phyloP scores from a whole-genome alignment of 2,113 vertebrate species.

The Hemichromis elongatus region DNA sequence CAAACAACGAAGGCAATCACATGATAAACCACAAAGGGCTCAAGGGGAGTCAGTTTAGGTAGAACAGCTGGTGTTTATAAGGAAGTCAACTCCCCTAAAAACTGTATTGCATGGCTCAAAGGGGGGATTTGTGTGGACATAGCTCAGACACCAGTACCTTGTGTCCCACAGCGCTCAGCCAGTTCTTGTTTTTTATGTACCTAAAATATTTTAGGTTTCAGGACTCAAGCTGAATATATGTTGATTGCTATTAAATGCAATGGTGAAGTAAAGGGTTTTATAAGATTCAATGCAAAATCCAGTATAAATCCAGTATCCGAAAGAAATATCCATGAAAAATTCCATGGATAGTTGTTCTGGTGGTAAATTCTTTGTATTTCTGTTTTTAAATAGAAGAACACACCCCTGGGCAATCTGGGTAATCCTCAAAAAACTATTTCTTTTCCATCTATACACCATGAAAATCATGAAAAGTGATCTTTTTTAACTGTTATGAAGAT shows the following conservation, averaged over 20 bases:
- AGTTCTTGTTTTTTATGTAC: neutral
- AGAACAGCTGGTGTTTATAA: neutral
- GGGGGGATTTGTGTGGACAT: neutral
- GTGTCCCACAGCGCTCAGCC: neutral
- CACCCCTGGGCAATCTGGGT: neutral
- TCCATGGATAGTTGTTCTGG: neutral
- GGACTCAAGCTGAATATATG: neutral
- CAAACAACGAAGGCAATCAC: neutral
- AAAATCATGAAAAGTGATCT: neutral
- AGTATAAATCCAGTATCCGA: neutral
- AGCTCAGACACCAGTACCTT: neutral
- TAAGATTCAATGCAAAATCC: neutral
- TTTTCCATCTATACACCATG: neutral
- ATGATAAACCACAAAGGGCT: neutral
- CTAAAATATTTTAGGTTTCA: neutral
- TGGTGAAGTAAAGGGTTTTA: neutral
- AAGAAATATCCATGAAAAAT: neutral
- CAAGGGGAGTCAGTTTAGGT: neutral
- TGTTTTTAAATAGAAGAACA: neutral
- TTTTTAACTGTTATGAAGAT: neutral
- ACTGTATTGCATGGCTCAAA: neutral
- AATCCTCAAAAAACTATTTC: neutral
- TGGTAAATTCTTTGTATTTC: neutral
- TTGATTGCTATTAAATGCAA: neutral
- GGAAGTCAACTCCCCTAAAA: neutral